phyloP scores from a whole-genome alignment of 1,140 invertebrate genomes.

The Ganaspis sp. region DNA sequence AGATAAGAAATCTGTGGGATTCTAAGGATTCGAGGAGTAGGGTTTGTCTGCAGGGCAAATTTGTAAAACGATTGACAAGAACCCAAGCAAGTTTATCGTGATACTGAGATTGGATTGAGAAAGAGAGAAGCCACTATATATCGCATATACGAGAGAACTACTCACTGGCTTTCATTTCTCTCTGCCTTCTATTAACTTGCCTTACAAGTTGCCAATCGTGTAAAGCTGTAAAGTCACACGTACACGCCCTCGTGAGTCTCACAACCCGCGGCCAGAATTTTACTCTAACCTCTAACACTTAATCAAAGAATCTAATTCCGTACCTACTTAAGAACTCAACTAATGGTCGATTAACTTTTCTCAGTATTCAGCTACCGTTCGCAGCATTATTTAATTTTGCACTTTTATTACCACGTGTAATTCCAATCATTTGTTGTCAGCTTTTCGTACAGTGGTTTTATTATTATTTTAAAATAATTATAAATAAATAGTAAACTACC shows the following conservation, averaged over 20 bases:
- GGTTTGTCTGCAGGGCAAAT: not conserved
- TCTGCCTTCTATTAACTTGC: conserved; percentile 22
- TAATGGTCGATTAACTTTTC: not conserved
- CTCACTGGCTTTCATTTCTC: conserved; percentile 6
- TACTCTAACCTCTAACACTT: conserved; percentile 19
- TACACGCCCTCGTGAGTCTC: not conserved
- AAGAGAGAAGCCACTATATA: not conserved
- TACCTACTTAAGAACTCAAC: conserved; percentile 11
- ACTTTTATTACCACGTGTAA: no score
- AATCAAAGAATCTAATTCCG: conserved; percentile 1
- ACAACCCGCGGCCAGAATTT: conserved; percentile 8
- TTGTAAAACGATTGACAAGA: conserved; percentile 9
- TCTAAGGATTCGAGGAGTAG: not conserved
- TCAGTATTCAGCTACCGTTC: conserved; percentile 8
- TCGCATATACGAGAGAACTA: not conserved
- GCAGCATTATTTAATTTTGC: no score
- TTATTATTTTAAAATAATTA: no score
- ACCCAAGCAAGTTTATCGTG: not conserved
- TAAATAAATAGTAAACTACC: no score
- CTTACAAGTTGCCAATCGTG: conserved; percentile 15
- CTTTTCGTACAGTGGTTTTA: no score
- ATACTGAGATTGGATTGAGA: not conserved
- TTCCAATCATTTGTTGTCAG: no score
- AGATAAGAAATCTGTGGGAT: not conserved
- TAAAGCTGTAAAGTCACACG: not conserved